These are phyloP conservation scores for Lasioglossum oenotherae DNA, from an alignment of 2,888 invertebrate genomes.

Conservation along the genomic window DNA sequence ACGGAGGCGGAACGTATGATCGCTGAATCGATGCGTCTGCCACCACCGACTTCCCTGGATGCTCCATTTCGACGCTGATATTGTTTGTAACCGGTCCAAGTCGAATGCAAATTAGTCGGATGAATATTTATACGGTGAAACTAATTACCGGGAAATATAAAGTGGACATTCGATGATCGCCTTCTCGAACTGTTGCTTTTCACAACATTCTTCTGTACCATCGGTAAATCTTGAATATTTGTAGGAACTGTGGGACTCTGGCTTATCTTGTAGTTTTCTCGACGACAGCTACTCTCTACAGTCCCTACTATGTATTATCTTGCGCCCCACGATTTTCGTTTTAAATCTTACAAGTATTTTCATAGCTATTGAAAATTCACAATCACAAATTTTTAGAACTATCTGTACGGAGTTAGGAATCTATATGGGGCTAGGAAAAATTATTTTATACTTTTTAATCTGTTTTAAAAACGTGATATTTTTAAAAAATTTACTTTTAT, in stretches of 20 bases:
- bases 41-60: neutral
- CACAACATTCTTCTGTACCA: neutral
- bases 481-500: too few species aligned
- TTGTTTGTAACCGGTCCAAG: neutral
- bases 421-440: too few species aligned
- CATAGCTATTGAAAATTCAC: too few species aligned
- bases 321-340: too few species aligned
- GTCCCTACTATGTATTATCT: too few species aligned
- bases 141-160: neutral
- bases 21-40: slow-evolving; percentile 35
- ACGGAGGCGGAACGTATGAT: slow-evolving; percentile 16
- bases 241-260: neutral
- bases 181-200: neutral
- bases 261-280: neutral
- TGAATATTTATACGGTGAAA: neutral
- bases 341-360: too few species aligned
- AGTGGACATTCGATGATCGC: neutral
- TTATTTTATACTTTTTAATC: too few species aligned
- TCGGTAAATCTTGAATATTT: neutral
- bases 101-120: neutral
- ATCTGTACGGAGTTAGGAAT: too few species aligned
- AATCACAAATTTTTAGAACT: too few species aligned
- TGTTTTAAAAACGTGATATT: too few species aligned
- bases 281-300: too few species aligned
- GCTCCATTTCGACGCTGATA: neutral